These are phyloP conservation scores for Heliconius ismenius DNA, from an alignment of 2,888 invertebrate species.

Conservation along the genomic window DNA sequence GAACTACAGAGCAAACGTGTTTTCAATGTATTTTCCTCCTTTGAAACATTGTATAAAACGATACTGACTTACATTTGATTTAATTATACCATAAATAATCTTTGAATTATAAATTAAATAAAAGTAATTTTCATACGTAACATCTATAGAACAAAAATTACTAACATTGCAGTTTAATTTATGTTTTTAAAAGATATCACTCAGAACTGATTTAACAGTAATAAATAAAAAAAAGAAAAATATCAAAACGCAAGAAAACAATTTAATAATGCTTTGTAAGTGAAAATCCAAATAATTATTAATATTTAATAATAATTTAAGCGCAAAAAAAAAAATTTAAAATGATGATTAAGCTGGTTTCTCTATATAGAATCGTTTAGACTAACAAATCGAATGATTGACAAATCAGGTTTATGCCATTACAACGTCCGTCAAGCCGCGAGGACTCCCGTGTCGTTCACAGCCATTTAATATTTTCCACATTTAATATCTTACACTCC, in stretches of 20 bases:
- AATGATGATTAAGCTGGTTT: background rate
- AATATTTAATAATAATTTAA: background rate
- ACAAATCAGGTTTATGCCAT: background rate
- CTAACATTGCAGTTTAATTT: background rate
- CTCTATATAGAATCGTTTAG: conserved; percentile 12
- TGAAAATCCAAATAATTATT: background rate
- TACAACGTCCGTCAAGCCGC: conserved; percentile 8
- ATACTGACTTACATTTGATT: background rate
- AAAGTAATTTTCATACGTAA: background rate
- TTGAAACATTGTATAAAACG: background rate
- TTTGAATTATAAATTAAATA: background rate
- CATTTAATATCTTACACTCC: conserved; percentile 5
- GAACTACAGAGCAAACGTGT: background rate
- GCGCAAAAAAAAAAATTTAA: background rate
- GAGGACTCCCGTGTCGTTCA: conserved; percentile 10
- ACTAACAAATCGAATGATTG: conserved; percentile 5
- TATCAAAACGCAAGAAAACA: background rate
- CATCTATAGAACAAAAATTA: background rate
- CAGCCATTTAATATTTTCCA: conserved; percentile 14
- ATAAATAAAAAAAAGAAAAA: background rate
- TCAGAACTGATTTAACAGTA: background rate
- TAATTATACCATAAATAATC: background rate
- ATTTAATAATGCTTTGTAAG: background rate
- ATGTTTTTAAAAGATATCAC: background rate
- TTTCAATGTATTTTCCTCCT: background rate